phyloP scores from a whole-genome alignment of 2,888 invertebrate species.

The Agrotis ipsilon region DNA sequence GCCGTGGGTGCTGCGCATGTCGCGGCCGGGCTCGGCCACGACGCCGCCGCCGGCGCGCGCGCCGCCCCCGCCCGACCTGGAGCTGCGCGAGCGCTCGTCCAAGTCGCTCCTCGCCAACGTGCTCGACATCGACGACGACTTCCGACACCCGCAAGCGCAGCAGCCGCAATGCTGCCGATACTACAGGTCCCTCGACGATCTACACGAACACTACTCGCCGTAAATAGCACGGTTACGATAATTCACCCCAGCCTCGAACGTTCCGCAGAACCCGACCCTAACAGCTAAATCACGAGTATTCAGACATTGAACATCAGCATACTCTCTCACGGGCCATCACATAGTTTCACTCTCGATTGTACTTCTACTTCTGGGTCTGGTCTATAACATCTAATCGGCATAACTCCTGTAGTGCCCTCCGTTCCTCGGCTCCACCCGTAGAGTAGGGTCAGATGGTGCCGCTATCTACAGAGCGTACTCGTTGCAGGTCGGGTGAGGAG shows the following conservation, averaged over 20 bases:
- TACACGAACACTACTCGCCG: slow-evolving; percentile 91
- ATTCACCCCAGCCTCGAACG: slow-evolving; percentile 88
- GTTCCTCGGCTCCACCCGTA: slow-evolving; percentile 88
- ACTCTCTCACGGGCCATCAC: slow-evolving; percentile 66
- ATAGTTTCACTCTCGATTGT: slow-evolving; percentile 72
- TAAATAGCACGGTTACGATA: slow-evolving; percentile 91
- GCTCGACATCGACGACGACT: slow-evolving; percentile 99
- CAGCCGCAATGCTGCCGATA: slow-evolving; percentile 94
- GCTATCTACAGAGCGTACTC: slow-evolving; percentile 85
- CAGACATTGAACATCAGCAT: slow-evolving; percentile 69
- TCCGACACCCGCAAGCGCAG: slow-evolving; percentile 95
- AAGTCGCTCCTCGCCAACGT: slow-evolving; percentile 99
- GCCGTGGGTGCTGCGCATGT: slow-evolving; percentile 99
- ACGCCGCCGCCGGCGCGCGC: slow-evolving; percentile 93
- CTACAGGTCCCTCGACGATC: slow-evolving; percentile 93
- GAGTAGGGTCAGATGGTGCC: slow-evolving; percentile 84
- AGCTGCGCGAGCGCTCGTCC: slow-evolving; percentile 97
- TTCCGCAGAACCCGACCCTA: slow-evolving; percentile 89
- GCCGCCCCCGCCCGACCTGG: slow-evolving; percentile 95
- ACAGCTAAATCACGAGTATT: slow-evolving; percentile 77
- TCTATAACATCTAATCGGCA: slow-evolving; percentile 81
- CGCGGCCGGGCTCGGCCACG: slow-evolving; percentile 92
- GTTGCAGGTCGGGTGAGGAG: slow-evolving; percentile 91
- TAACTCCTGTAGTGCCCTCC: slow-evolving; percentile 87
- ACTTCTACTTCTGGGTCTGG: slow-evolving; percentile 80